These are phyloP conservation scores for Calyptommatus sinebrachiatus DNA, from an alignment of 2,113 vertebrate species.

Conservation along the genomic window DNA sequence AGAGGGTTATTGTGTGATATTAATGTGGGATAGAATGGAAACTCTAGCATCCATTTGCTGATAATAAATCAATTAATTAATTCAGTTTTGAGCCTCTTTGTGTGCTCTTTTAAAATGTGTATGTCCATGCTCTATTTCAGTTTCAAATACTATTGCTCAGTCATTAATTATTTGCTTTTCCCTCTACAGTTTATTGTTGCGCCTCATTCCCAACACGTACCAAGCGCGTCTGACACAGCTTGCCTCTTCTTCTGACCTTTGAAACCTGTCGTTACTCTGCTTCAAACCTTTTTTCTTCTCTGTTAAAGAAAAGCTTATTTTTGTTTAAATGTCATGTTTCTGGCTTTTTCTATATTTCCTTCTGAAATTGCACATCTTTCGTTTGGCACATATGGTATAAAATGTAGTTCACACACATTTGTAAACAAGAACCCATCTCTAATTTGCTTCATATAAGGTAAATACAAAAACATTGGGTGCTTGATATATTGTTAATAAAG, in stretches of 20 bases:
- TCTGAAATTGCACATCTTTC: conserved; percentile 44
- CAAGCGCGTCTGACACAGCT: conserved; percentile 78
- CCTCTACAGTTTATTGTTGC: conserved; percentile 89
- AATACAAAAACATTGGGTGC: conserved; percentile 24
- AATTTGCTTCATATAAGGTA: not conserved
- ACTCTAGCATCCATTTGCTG: too few species aligned
- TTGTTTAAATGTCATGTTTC: conserved; percentile 33
- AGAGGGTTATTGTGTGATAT: too few species aligned
- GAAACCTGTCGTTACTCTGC: conserved; percentile 60
- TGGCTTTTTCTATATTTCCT: conserved; percentile 53
- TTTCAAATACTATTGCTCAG: conserved; percentile 27
- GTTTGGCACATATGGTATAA: conserved; percentile 21
- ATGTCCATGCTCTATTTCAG: not conserved
- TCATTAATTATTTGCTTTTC: conserved; percentile 59
- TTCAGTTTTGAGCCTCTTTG: not conserved
- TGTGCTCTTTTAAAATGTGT: not conserved
- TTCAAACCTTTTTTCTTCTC: conserved; percentile 52
- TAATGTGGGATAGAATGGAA: too few species aligned
- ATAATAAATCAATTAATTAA: too few species aligned
- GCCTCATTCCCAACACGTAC: conserved; percentile 85
- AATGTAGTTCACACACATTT: conserved; percentile 37
- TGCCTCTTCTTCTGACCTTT: conserved; percentile 63
- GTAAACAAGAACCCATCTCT: conserved; percentile 9
- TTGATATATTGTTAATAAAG: conserved; percentile 20
- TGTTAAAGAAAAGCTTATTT: conserved; percentile 44